Percentiles rank a stretch among this genome's conserved stretches.
phyloP scores from a whole-genome alignment of 92 coral and sea anemone species.

The Parazoanthus atlanticus region DNA sequence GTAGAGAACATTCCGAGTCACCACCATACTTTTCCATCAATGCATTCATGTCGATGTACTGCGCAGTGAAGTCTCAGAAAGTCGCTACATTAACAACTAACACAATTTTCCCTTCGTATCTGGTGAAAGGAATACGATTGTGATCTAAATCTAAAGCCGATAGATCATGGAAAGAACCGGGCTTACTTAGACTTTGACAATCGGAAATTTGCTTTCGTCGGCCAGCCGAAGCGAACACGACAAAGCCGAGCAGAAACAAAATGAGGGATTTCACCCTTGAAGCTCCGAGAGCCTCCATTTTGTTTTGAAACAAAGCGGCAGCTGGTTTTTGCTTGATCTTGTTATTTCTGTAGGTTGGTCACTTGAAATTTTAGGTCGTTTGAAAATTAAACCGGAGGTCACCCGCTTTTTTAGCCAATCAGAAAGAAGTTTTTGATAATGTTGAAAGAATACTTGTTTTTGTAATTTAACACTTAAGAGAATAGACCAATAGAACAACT shows the following conservation, averaged over 20 bases:
- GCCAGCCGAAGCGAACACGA: background rate
- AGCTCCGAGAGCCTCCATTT: slow-evolving; percentile 43
- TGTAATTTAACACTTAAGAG: background rate
- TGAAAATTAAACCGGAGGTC: slow-evolving; percentile 41
- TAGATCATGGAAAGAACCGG: slow-evolving; percentile 60
- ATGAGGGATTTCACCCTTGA: slow-evolving; percentile 28
- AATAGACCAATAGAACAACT: background rate
- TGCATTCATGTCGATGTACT: slow-evolving; percentile 85
- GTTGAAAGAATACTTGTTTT: background rate
- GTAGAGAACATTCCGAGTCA: slow-evolving; percentile 60
- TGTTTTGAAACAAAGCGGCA: slow-evolving; percentile 30
- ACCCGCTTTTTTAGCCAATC: slow-evolving; percentile 37
- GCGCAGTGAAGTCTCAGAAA: slow-evolving; percentile 81
- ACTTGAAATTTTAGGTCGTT: slow-evolving; percentile 18
- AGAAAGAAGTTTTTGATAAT: background rate
- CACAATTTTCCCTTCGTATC: slow-evolving; percentile 64
- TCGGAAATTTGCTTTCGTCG: slow-evolving; percentile 46
- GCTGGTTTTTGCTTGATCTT: slow-evolving; percentile 8
- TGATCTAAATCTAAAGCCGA: slow-evolving; percentile 53
- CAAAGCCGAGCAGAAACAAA: slow-evolving; percentile 21
- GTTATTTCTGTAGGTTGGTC: background rate
- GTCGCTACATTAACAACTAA: slow-evolving; percentile 85
- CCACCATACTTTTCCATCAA: slow-evolving; percentile 47
- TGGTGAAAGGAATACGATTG: slow-evolving; percentile 48
- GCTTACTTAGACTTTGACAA: slow-evolving; percentile 35